Evolutionary conservation across 2,888 invertebrate species (phyloP).

Genomic region (Pseudococcus longispinus): DNA sequence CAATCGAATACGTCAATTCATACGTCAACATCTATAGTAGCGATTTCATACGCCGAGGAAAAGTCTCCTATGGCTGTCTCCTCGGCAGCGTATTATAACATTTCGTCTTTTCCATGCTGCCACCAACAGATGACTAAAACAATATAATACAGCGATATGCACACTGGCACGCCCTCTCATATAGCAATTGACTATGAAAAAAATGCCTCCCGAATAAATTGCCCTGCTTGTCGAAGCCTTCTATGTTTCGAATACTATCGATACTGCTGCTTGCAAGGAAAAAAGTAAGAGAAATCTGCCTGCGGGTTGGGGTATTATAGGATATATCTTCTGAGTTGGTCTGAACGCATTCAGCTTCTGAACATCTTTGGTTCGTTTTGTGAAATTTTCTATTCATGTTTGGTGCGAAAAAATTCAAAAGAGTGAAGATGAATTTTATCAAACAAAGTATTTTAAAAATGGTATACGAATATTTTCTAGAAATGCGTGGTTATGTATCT

Average conservation of each 20-base stretch:
- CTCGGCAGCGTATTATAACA: neutral
- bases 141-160: conserved; percentile 16
- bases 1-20: conserved; percentile 42
- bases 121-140: conserved; percentile 41
- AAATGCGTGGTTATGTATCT: no score
- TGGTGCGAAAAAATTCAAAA: no score
- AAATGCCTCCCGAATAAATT: neutral
- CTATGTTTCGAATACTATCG: neutral
- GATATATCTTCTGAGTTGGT: neutral
- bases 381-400: no score
- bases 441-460: no score
- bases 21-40: neutral
- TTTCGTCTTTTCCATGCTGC: conserved; percentile 35
- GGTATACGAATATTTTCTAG: no score
- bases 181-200: neutral
- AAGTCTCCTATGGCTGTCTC: neutral
- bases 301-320: neutral
- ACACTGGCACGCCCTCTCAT: neutral
- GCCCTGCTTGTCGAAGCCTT: neutral
- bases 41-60: neutral
- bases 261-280: neutral
- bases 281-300: neutral
- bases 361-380: no score
- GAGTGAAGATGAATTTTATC: no score
- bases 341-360: no score